Percentiles rank a stretch among this genome's conserved stretches.
phyloP scores from a whole-genome alignment of 2,888 invertebrate species.

The Coremacera marginata region DNA sequence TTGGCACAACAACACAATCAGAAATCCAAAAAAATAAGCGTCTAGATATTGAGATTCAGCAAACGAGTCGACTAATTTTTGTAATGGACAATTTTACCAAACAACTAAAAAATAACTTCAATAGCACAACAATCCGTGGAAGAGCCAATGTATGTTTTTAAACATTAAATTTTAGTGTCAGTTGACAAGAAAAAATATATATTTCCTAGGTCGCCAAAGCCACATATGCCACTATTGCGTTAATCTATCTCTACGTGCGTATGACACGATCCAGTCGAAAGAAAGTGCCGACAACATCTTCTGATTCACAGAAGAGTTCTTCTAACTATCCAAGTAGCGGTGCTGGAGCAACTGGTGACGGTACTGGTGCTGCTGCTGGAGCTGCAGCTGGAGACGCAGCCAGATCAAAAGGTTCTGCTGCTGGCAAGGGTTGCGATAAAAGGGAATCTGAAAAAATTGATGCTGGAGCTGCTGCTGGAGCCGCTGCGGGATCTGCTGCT shows the following conservation, averaged over 20 bases:
- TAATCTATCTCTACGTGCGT: conserved; percentile 25
- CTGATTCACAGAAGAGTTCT: neutral
- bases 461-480: neutral
- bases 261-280: neutral
- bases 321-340: neutral
- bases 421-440: too few relatives aligned
- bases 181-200: neutral
- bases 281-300: neutral
- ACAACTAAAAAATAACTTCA: conserved; percentile 47
- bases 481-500: neutral
- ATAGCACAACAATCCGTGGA: conserved; percentile 54
- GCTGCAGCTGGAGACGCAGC: neutral
- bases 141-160: conserved; percentile 56
- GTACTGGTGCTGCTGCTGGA: neutral
- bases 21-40: too few relatives aligned
- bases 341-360: neutral
- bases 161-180: neutral
- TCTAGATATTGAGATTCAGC: neutral
- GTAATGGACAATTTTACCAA: neutral
- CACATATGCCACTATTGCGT: conserved; percentile 3
- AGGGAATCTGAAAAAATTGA: too few relatives aligned
- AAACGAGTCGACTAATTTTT: neutral
- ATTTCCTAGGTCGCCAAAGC: conserved; percentile 19
- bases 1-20: neutral
- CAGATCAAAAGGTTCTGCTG: too few relatives aligned